Evolutionary conservation across 2,797 vertebrate genomes (phyloP), one percentile per base, ranked within the genome.

Genomic region (Acanthopagrus latus): DNA sequence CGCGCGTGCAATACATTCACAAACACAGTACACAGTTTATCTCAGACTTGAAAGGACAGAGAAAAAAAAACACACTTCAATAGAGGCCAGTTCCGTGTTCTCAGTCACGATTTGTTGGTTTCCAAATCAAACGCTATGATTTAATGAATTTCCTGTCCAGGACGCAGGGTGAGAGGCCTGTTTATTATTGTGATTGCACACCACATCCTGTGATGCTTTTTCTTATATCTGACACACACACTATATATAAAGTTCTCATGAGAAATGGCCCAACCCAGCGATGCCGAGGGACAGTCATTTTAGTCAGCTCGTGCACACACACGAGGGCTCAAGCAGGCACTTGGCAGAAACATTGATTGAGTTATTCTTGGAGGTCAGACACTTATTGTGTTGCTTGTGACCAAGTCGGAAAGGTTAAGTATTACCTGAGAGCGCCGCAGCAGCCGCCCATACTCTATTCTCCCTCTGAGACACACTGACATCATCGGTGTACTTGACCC

Each of bases 91-190:
- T 94, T 95, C 92, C 90, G 86, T 93, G 92, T 84, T 94, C 91
- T 88, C 92, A 94, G 92, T 90, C 93, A 94, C 90, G 84, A 93
- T 93, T 93, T 92, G 94, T 92, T 94, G 87, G 86, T 95, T 94
- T 94, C 92, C 92, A 95, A 95, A 95, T 96, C 93, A 94, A 96
- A 95, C 92, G 73, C 90, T 92, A 93, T 95, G 94, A 95, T 95
- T 95, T 94, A 95, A 94, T 96, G 93, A 94, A 95, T 93, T 95
- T 96, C 95, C 95, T 91, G 91, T 80, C 67, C 88, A 92, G 92
- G 93, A 92, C 81, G 56, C 88, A 82, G 92, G 79, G 88, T 88
- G 86, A 92, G 91, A 88, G 87, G 83, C 79, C 80, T 96, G 95
- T 95, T 95, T 95, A 95, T 95, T 95, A 94, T 95, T 95, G 82